These are phyloP conservation scores for Melanostoma mellinum DNA, from an alignment of 2,888 invertebrate genomes.

Conservation along the genomic window DNA sequence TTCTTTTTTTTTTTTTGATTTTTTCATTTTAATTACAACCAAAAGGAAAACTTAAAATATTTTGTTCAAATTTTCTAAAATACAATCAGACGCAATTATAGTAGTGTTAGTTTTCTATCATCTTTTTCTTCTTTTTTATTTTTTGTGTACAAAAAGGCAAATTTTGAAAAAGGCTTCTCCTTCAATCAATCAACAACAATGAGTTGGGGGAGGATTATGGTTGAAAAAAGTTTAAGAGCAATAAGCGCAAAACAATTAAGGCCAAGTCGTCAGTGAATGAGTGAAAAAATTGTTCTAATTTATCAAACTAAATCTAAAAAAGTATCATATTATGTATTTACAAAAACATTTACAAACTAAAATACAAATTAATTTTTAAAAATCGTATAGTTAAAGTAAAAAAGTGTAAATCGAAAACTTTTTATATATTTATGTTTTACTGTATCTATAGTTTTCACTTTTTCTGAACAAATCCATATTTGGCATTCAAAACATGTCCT, in stretches of 20 bases:
- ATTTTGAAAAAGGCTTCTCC: slow-evolving; percentile 67
- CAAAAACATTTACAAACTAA: slow-evolving; percentile 64
- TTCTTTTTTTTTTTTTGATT: background rate
- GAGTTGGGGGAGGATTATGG: slow-evolving; percentile 39
- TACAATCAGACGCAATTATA: slow-evolving; percentile 67
- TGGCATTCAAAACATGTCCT: slow-evolving; percentile 62
- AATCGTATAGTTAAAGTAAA: slow-evolving; percentile 14
- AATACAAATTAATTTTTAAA: slow-evolving; percentile 32
- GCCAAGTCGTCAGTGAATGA: slow-evolving; percentile 2
- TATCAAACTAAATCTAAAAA: background rate
- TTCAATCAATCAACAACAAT: slow-evolving; percentile 55
- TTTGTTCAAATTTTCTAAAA: slow-evolving; percentile 51
- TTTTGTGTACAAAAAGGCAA: slow-evolving; percentile 70
- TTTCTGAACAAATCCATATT: slow-evolving; percentile 66
- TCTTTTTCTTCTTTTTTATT: slow-evolving; percentile 21
- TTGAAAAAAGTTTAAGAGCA: slow-evolving; percentile 41
- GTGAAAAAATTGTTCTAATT: slow-evolving; percentile 8
- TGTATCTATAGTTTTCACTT: slow-evolving; percentile 7
- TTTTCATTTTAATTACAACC: slow-evolving; percentile 31
- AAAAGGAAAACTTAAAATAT: slow-evolving; percentile 43
- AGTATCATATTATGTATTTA: background rate
- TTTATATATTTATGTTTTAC: slow-evolving; percentile 21
- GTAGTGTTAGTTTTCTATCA: slow-evolving; percentile 58
- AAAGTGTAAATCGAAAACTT: slow-evolving; percentile 5
- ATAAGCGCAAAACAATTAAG: slow-evolving; percentile 17